A percentile compares a stretch with the other conserved stretches of the same genome.
phyloP scores from a whole-genome alignment of 2,888 invertebrate species.

The Callimorpha dominula region DNA sequence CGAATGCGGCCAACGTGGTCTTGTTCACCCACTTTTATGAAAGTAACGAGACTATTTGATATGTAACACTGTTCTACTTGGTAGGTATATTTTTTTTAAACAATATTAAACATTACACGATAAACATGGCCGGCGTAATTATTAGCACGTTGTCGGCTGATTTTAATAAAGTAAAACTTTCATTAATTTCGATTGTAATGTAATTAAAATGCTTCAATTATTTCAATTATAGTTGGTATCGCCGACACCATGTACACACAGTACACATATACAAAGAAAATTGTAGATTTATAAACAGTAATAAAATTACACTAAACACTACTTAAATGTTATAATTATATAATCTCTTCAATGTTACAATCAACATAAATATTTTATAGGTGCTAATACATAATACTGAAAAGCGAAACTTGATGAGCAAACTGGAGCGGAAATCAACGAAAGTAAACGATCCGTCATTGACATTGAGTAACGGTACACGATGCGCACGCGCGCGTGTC shows the following conservation, averaged over 20 bases:
- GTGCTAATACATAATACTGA: conserved; percentile 11
- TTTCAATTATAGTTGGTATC: conserved; percentile 32
- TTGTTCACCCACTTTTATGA: conserved; percentile 80
- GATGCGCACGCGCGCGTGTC: conserved; percentile 59
- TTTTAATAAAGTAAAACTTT: conserved; percentile 33
- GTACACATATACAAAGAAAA: not conserved
- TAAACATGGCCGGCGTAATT: conserved; percentile 16
- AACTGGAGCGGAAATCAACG: conserved; percentile 62
- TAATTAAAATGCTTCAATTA: conserved; percentile 20
- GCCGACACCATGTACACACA: conserved; percentile 10
- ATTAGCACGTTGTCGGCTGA: conserved; percentile 29
- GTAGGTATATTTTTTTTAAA: conserved; percentile 41
- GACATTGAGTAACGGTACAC: conserved; percentile 69
- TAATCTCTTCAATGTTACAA: conserved; percentile 6
- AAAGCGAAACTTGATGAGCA: conserved; percentile 31
- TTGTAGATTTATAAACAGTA: not conserved
- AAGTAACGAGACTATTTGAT: conserved; percentile 63
- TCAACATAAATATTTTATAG: conserved; percentile 1
- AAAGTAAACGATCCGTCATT: conserved; percentile 76
- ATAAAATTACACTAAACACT: not conserved
- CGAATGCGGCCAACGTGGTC: conserved; percentile 53
- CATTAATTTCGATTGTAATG: conserved; percentile 36
- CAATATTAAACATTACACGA: conserved; percentile 49
- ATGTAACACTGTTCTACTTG: conserved; percentile 57
- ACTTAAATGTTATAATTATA: not conserved